Evolutionary conservation across 2,888 invertebrate species (phyloP).

Genomic region (Oconnorella tubifera): DNA sequence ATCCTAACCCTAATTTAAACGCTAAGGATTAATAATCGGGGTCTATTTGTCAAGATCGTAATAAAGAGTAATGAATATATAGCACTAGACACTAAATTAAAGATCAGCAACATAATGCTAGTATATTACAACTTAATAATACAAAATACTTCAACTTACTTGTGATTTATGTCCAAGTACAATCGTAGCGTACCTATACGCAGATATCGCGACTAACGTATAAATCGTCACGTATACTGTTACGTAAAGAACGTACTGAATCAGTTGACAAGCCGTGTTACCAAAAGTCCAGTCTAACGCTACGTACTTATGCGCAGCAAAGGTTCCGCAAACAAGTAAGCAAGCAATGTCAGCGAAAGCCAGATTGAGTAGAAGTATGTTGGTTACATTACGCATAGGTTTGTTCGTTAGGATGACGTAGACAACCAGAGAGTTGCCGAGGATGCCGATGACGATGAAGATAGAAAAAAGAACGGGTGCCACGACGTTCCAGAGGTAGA

Average conservation of each 20-base stretch:
- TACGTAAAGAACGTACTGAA: conserved; percentile 34
- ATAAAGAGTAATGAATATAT: too few relatives aligned
- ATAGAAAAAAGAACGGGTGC: conserved; percentile 23
- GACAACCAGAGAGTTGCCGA: conserved; percentile 29
- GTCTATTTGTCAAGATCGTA: too few relatives aligned
- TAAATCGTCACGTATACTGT: conserved; percentile 30
- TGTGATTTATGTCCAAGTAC: conserved; percentile 8
- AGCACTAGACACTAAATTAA: too few relatives aligned
- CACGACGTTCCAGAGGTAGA: conserved; percentile 14
- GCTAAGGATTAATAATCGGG: too few relatives aligned
- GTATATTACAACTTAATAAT: too few relatives aligned
- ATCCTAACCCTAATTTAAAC: too few relatives aligned
- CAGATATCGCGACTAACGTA: conserved; percentile 30
- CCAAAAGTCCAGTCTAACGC: conserved; percentile 29
- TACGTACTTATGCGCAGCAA: conserved; percentile 29
- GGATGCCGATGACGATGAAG: conserved; percentile 24
- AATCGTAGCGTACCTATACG: conserved; percentile 26
- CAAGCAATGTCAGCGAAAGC: conserved; percentile 28
- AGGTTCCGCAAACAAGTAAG: conserved; percentile 28
- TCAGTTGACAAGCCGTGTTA: conserved; percentile 27
- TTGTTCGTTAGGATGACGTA: conserved; percentile 25
- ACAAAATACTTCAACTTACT: neutral
- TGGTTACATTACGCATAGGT: conserved; percentile 27
- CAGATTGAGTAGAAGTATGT: conserved; percentile 30
- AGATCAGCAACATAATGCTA: too few relatives aligned